Evolutionary conservation across 2,888 invertebrate genomes (phyloP), one percentile per base, ranked within the genome.

Genomic region (Scaeva pyrastri): DNA sequence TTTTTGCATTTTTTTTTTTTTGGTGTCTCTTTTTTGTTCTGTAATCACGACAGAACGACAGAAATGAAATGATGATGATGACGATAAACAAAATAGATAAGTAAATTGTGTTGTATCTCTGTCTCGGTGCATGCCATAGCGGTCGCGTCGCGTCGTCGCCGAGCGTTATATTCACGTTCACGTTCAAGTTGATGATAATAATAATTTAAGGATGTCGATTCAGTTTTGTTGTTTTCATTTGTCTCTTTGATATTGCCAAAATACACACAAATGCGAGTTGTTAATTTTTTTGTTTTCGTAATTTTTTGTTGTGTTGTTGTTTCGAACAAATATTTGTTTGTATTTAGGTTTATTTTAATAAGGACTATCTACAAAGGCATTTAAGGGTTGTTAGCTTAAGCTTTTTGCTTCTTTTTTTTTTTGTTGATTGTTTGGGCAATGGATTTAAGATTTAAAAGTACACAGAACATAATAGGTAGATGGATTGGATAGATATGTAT

Each of bases 51-150:
- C 80, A 74, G 41, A 50, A 81, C 62, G 52, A 74, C 80, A 74
- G 41, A 50, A 64, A 50, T 64, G 71, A 21, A 39, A 52, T 55
- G 80, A 70, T 81, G 74, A 66, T 41, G 74, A 73, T 68, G 73
- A 79, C 48, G 80, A 80, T 80, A 75, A 68, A 80, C 68, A 68
- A 80, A 74, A 75, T 70, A 79, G 80, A 79, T 79, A 74, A 78
- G 72, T 64, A 64, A 73, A 66, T 79, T 79, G 16, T 56, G 71
- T 43, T 71, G 26, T 58, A 41, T 52, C 50, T 70, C 26, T 70
- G 48, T 70, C 19, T 48, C 41, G n/a, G n/a, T 50, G 14, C 50
- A 12, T 16, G 31, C 10, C 26, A 7, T 4, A 7, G 5, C 26
- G 1, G 26, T 26, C 26, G 26, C 41, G 31, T n/a, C 8, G 11